A percentile compares a stretch with the other conserved stretches of the same genome.
These are phyloP conservation scores for Ursus arctos DNA, from an alignment of 2,113 vertebrate species.

Conservation along the genomic window DNA sequence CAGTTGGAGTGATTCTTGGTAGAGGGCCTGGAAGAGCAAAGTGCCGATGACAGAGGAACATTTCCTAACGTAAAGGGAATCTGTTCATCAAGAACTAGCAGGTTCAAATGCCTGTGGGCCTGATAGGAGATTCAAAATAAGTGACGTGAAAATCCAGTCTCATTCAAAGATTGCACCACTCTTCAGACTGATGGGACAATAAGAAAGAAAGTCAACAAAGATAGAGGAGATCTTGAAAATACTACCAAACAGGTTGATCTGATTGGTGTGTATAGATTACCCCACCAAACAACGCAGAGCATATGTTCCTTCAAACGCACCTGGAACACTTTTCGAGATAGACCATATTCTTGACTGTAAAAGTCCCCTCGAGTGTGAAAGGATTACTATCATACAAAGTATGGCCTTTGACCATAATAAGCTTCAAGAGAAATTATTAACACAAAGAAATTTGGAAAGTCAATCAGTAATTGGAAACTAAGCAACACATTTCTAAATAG, in stretches of 20 bases:
- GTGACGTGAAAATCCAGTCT: not conserved
- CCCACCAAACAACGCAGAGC: not conserved
- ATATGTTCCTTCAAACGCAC: not conserved
- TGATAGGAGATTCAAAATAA: not conserved
- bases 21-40: not conserved
- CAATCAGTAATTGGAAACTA: slow-evolving; percentile 12
- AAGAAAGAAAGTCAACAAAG: not conserved
- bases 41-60: not conserved
- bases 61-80: no score
- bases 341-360: not conserved
- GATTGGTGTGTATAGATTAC: not conserved
- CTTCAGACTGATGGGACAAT: not conserved
- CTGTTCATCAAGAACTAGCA: no score
- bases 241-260: not conserved
- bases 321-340: not conserved
- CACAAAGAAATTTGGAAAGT: not conserved
- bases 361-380: not conserved
- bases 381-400: not conserved
- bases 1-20: not conserved
- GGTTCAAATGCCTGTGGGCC: no score
- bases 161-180: not conserved
- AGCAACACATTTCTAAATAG: not conserved
- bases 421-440: not conserved
- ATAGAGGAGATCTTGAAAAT: not conserved
- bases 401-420: not conserved